Evolutionary conservation across 1,140 invertebrate species (phyloP), one percentile per base, ranked within the genome.

Genomic region (Zaprionus nigranus): DNA sequence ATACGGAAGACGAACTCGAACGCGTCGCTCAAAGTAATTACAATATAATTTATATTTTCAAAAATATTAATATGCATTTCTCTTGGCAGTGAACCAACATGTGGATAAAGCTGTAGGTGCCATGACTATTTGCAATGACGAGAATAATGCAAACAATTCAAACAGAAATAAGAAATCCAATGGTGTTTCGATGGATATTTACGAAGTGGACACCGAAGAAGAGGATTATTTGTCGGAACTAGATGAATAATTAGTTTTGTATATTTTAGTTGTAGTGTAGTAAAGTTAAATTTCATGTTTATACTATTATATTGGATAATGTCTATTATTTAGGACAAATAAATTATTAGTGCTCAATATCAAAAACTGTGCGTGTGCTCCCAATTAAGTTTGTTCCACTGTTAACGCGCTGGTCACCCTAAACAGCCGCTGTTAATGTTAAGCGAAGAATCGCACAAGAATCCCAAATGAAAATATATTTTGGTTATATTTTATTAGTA

Each of bases 1-100:
- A 95, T 75, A 94, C 94, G 0, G 94, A 95, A 72, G 94, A 94
- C 60, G 94, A 94, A 81, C 93, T 95, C 38, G 93, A 94, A 70
- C 92, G 92, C 63, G 93, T 93, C 15, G 54, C 78, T 67, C 49
- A 81, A 70, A 76, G 88, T 93, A 67, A 67, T 2, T 15, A 15
- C 7, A 34, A 5, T 17, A 40, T 59, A 20, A 24, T 36, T 17
- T 7, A 38, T 28, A 36, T 4, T 36, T n/a, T 17, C 1, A 56
- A 46, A 43, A 40, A 38, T 5, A 26, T 28, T 20, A 30, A 59
- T 28, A 1, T 24, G 46, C 9, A 30, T 17, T 24, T 65, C 15
- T 9, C 17, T 59, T 61, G n/a, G 6, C 28, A 88, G 81, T 73
- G 9, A 84, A 79, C 12, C 65, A 67, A 22, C 64, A 64, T n/a